Evolutionary conservation across 2,888 invertebrate species (phyloP).

Genomic region (Hoplodrina blanda): DNA sequence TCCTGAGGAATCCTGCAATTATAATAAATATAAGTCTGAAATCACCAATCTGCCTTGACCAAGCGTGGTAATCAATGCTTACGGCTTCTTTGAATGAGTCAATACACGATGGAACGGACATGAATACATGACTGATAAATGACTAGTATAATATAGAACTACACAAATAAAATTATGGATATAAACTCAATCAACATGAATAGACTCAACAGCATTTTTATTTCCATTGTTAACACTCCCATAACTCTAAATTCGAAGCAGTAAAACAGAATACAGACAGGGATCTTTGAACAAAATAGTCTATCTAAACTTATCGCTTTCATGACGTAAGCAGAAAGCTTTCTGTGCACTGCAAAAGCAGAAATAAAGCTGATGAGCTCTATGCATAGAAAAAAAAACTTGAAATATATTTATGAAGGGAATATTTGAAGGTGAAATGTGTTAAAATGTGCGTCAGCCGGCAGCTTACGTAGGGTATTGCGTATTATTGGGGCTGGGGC

Average conservation of each 20-base stretch:
- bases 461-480: conserved; percentile 3
- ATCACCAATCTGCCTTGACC: background rate
- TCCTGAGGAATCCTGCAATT: background rate
- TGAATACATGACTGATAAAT: no score
- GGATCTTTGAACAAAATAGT: conserved; percentile 10
- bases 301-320: conserved; percentile 13
- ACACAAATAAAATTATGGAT: background rate
- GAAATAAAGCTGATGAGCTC: conserved; percentile 45
- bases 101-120: no score
- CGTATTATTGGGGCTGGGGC: background rate
- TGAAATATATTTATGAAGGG: conserved; percentile 31
- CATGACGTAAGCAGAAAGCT: conserved; percentile 31
- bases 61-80: no score
- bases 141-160: no score
- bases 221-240: conserved; percentile 22
- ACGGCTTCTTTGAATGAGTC: no score
- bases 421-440: conserved; percentile 34
- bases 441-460: conserved; percentile 42
- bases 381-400: conserved; percentile 38
- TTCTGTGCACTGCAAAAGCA: conserved; percentile 10
- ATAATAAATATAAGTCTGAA: background rate
- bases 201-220: background rate
- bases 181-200: background rate
- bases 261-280: conserved; percentile 27
- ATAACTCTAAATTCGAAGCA: conserved; percentile 11